Evolutionary conservation across 2,888 invertebrate species (phyloP), one percentile per base, ranked within the genome.

Genomic region (Nymphalis c-album): DNA sequence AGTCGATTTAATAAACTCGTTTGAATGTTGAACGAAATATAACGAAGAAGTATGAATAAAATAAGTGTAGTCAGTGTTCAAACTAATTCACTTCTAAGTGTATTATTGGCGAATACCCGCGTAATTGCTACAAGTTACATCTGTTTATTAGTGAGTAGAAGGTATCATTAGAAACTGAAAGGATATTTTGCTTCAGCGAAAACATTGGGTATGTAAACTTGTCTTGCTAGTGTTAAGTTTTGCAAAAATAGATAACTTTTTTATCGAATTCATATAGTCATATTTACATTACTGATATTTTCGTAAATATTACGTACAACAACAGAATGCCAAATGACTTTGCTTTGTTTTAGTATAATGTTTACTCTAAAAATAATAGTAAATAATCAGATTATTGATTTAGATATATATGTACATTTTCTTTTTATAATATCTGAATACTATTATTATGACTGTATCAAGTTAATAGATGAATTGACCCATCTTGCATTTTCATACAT

Each of bases 131-230:
- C 13, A 22, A 63, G 63, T 7, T 63, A 63, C 18, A 22, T 31
- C 17, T 57, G 40, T 57, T 57, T 57, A 40, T 35, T n/a, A 46
- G 16, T 50, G 20, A 51, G 50, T 51, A 64, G 10, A 8, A 35
- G 35, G 35, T 57, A 35, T 40, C 40, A 18, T 57, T 57, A 40
- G 35, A 22, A 22, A 59, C 13, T 31, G 47, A 40, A 46, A 31
- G 51, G 60, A 40, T 40, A n/a, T 40, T 53, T 55, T 55, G 53
- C 47, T 45, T 22, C 22, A 35, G 48, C 48, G 40, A 63, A 60
- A 53, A 47, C 20, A 5, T 26, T 47, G 46, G 63, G 63, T 63
- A 63, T 60, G 63, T 68, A 60, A 31, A 7, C 22, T 64, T 51
- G 16, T 59, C 17, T 26, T 51, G 22, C 31, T 55, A 55, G 53